Evolutionary conservation across 2,797 vertebrate genomes (phyloP), one percentile per base, ranked within the genome.

Genomic region (Cercopithecus mitis): DNA sequence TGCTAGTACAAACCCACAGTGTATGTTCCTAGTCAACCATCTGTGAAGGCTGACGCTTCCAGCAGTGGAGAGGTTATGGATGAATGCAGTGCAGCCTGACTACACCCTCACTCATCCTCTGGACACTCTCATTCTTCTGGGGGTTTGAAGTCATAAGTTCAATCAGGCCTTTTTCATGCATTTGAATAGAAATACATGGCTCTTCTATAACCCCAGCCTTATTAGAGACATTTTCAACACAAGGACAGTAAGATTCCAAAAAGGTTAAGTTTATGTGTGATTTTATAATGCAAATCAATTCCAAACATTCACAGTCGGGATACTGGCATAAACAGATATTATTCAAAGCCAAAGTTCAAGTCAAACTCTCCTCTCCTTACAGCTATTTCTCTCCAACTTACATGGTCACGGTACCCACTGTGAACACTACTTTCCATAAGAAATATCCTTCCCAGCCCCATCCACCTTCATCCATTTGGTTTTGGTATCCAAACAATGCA

Each of bases 181-280:
- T 91, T 87, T 92, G 36, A 47, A 15, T 41, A 93, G 77, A 93
- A 87, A 85, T 39, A 41, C 2, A 27, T 30, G 9, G 14, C 39
- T 87, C 30, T 75, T 39, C 61, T 14, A 61, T 25, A 61, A 90
- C 2, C 41, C 30, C 24, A 75, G 17, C 33, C 70, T 95, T 67
- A 33, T 76, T 77, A 95, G 36, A 96, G 58, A 92, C 33, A 47
- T 57, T 90, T 93, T 64, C 58, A 95, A 45, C n/a, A 73, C 41
- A 95, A 83, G 47, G 70, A 94, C 20, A 47, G 11, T 45, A 90
- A 88, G 47, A 93, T 75, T 92, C 1, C 52, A 76, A 73, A 92
- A 88, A 47, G 57, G 61, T 73, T 91, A 91, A n/a, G 14, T 70
- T 90, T 57, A 50, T 73, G 33, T 58, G 39, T 50, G 39, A 88